phyloP scores from a whole-genome alignment of 2,888 invertebrate genomes.

The Tricholauxania praeusta region DNA sequence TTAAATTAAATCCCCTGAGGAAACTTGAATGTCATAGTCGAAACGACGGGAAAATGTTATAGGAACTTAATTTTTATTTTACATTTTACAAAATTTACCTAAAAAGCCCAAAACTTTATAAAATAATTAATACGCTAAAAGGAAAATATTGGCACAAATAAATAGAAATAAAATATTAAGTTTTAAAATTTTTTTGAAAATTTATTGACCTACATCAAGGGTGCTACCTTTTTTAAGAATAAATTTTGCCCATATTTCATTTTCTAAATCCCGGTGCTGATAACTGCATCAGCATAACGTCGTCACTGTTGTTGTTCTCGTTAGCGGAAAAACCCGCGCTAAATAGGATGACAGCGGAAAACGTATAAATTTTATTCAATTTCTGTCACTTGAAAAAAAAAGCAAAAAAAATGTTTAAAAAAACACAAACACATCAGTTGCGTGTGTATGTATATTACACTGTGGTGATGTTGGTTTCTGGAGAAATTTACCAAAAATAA shows the following conservation, averaged over 20 bases:
- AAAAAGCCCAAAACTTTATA: no score
- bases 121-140: no score
- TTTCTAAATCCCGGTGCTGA: constrained; percentile 14
- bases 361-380: constrained; percentile 33
- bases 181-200: no score
- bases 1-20: no score
- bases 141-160: no score
- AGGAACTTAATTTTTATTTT: no score
- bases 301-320: background rate
- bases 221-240: no score
- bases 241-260: constrained; percentile 1
- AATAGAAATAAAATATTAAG: no score
- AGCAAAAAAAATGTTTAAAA: background rate
- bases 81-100: no score
- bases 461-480: background rate
- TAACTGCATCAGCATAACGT: background rate
- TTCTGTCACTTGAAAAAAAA: constrained; percentile 3
- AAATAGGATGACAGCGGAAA: constrained; percentile 6
- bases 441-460: background rate
- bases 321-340: constrained; percentile 15
- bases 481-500: background rate
- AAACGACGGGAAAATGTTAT: no score
- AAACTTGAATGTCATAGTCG: no score
- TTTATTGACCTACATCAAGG: no score
- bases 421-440: background rate